phyloP scores from a whole-genome alignment of 2,888 invertebrate species.

The Melanargia galathea region DNA sequence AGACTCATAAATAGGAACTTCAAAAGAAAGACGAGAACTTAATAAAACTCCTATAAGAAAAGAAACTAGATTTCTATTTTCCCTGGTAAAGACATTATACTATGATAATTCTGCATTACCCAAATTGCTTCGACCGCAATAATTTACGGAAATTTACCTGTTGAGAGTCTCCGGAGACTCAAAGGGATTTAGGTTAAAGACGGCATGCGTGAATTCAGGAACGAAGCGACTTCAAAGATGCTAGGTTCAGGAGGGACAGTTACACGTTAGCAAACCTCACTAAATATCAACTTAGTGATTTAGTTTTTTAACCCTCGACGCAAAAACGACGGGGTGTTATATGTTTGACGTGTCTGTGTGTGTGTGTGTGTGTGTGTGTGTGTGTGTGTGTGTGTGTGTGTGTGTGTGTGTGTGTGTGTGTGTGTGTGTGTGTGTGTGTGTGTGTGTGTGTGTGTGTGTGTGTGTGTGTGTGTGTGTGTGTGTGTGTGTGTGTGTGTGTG shows the following conservation, averaged over 20 bases:
- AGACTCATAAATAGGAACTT: background rate
- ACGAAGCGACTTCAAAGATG: conserved; percentile 58
- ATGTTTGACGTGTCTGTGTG: too few relatives aligned
- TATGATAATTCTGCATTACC: conserved; percentile 50
- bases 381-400: too few relatives aligned
- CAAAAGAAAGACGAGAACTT: conserved; percentile 15
- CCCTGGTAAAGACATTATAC: conserved; percentile 55
- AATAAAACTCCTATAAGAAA: conserved; percentile 33
- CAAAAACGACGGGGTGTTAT: too few relatives aligned
- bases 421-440: too few relatives aligned
- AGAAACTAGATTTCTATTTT: conserved; percentile 55
- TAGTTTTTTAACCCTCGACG: too few relatives aligned
- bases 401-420: too few relatives aligned
- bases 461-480: too few relatives aligned
- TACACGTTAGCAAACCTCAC: conserved; percentile 26
- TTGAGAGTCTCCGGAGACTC: conserved; percentile 61
- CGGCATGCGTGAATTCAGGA: conserved; percentile 67
- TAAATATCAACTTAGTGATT: conserved; percentile 15
- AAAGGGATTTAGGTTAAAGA: conserved; percentile 63
- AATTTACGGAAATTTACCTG: conserved; percentile 72
- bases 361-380: too few relatives aligned
- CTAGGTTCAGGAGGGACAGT: conserved; percentile 38
- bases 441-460: too few relatives aligned
- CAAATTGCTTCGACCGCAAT: conserved; percentile 71
- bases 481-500: too few relatives aligned